A percentile compares a stretch with the other conserved stretches of the same genome.
Conservation (phyloP, 2,888 invertebrate genomes). For the Cataglyphis albicans region DNA sequence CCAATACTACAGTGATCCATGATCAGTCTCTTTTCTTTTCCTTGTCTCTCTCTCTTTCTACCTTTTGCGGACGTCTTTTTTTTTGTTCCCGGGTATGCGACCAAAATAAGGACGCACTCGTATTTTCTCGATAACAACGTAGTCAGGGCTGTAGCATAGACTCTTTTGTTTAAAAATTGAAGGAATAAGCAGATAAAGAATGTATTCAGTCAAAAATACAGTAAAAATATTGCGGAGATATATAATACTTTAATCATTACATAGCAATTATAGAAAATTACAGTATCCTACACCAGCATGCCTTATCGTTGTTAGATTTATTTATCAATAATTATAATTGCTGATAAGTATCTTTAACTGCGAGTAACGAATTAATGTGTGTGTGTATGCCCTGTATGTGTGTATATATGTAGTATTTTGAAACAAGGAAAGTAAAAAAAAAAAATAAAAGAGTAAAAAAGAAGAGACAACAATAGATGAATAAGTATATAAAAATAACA, state of each 20-base stretch:
- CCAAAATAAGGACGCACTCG: slow-evolving; percentile 11
- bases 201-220: background rate
- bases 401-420: background rate
- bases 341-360: background rate
- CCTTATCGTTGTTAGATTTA: background rate
- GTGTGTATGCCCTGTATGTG: no score
- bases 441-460: background rate
- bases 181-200: no score
- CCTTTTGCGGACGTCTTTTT: background rate
- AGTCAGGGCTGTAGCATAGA: background rate
- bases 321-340: background rate
- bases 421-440: background rate
- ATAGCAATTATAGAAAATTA: background rate
- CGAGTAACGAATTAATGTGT: background rate
- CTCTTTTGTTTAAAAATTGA: background rate
- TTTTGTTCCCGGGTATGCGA: background rate
- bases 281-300: background rate
- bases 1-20: background rate
- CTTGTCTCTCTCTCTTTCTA: background rate
- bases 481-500: no score
- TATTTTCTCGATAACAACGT: background rate
- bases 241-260: background rate
- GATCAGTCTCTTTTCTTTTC: background rate
- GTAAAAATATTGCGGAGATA: no score
- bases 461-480: no score